Conservation (phyloP, 2,797 vertebrate genomes). For the Rhinophrynus dorsalis region DNA sequence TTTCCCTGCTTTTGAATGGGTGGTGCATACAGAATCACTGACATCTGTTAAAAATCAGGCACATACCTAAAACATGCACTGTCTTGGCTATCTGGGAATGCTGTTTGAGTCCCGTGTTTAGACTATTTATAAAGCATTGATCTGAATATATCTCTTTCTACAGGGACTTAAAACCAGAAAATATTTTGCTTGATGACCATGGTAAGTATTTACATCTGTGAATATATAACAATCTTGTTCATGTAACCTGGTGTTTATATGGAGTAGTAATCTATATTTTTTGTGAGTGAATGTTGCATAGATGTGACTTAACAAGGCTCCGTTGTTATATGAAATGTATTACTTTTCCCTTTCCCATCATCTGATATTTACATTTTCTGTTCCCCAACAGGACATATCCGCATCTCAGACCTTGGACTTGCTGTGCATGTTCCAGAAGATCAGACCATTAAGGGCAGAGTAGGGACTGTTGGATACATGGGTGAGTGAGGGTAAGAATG, state of each 20-base stretch:
- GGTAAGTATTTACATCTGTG: constrained; percentile 71
- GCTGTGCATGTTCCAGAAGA: constrained; percentile 90
- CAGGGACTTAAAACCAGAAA: constrained; percentile 96
- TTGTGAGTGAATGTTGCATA: too few species aligned
- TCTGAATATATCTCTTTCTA: too few species aligned
- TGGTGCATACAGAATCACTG: too few species aligned
- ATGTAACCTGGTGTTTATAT: too few species aligned
- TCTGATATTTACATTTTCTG: background rate
- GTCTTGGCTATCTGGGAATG: too few species aligned
- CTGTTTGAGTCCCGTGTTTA: too few species aligned
- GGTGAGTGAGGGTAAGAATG: constrained; percentile 69
- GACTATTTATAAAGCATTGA: too few species aligned
- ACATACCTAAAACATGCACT: too few species aligned
- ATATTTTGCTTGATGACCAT: constrained; percentile 92
- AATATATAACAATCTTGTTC: background rate
- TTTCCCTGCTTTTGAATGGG: too few species aligned
- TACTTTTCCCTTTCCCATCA: background rate
- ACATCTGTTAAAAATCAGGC: too few species aligned
- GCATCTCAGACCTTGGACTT: constrained; percentile 94
- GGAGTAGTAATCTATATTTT: too few species aligned
- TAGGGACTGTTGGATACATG: constrained; percentile 98
- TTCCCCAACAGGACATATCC: constrained; percentile 83
- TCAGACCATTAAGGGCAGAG: constrained; percentile 91
- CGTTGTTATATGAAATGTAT: background rate
- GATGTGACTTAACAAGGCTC: background rate